Evolutionary conservation across 2,797 vertebrate genomes (phyloP), one percentile per base, ranked within the genome.

Genomic region (Betta splendens): DNA sequence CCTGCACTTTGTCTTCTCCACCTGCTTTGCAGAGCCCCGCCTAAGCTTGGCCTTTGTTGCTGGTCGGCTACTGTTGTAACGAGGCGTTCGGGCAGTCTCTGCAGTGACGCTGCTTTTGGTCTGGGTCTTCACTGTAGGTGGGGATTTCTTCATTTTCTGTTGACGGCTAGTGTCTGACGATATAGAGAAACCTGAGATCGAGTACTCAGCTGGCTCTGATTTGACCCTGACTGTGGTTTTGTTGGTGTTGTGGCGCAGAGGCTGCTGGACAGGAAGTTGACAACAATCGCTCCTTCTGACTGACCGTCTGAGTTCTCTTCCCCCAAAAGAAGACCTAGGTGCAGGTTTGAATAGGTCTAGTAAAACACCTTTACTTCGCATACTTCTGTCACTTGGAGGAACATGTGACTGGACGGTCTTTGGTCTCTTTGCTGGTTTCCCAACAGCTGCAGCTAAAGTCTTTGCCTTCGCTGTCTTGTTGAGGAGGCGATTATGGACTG

Each of bases 321-420:
- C 81, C 2, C 72, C 77, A 1, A 59, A 85, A 7, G 55, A 31
- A 2, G 56, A 8, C 54, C 65, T 58, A 25, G 75, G 71, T 1
- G 50, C 37, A 1, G 75, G 50, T 33, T 70, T 80, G 68, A 89
- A 82, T 48, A 86, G 33, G 56, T 88, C 84, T 1, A 85, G 79
- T 35, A 88, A 25, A 3, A 25, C 25, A 7, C 64, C 86, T 77
- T 87, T 84, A 55, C 90, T 92, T 28, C 90, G 80, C 82, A 91
- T 91, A 72, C 87, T 86, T 72, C 90, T 59, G 72, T 90, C 88
- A 25, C 77, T 84, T 6, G 88, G 84, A 39, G 88, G 85, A 26
- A 84, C 36, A 1, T 5, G 64, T 22, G 49, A 53, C 6, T 33
- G 35, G 35, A 18, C 3, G 0, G 13, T 25, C 56, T 73, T 86